Base-by-base conservation (phyloP, 2,888 invertebrate genomes). In the Villa cingulata region DNA sequence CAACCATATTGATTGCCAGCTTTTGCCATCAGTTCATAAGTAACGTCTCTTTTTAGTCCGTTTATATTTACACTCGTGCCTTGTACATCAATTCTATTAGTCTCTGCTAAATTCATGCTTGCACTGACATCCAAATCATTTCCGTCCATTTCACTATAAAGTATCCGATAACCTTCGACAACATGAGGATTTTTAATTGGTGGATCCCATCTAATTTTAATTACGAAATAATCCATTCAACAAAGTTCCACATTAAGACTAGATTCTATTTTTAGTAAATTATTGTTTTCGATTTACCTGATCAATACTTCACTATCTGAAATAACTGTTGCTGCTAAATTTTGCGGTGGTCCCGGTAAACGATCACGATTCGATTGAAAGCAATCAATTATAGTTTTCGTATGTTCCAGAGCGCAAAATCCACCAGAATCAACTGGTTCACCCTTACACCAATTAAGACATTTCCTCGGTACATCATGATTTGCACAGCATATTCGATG, bases 381-480 rank as follows among this genome's bases (percentile, higher is more conserved):
- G 69, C 89, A 89, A 16, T 80, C 78, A 52, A 87, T 77, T 37
- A 89, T 88, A 32, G 78, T 76, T 36, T 81, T 75, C 6, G 86
- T 82, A 60, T 86, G 80, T 47, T 79, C 77, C 14, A 87, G 64
- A 0, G 83, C 78, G 59, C 88, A 89, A 15, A 76, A 64, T 45
- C 79, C 74, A 55, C 77, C 77, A 6, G 73, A 65, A 3, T 76
- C 70, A 29, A 85, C 77, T 0, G 81, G 72, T 48, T 85, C 84
- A 0, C 88, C 88, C 34, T 86, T 77, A 62, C 90, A 90, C 76
- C 88, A 83, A 61, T 88, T 86, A 54, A 89, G 70, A 63, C 89
- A 90, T 55, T 80, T 76, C 34, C 85, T 74, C 1, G 88, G 86
- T 1, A 90, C 87, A 41, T 83, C 81, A 69, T 78, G 78, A 18